Evolutionary conservation across 2,113 vertebrate species (phyloP), one percentile per base, ranked within the genome.

Genomic region (Accipiter cooperii): DNA sequence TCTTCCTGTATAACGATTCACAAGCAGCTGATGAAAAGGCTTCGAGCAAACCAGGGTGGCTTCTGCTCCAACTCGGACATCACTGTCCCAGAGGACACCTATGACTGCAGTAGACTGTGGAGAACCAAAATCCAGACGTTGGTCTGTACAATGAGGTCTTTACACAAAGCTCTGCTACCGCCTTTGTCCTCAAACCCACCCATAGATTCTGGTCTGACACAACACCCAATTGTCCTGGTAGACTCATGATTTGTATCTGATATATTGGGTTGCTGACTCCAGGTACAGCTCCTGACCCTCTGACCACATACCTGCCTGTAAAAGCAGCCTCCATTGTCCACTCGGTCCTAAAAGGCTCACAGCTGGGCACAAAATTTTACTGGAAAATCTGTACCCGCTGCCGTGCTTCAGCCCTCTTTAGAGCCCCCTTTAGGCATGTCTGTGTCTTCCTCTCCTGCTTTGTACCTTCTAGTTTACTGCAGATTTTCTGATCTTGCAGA

Each of bases 361-460:
- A 82, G 12, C 2, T 49, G n/a, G 17, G 17, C 22, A 70, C 46
- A 60, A 84, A 78, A 38, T 10, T 60, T 73, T 68, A 12, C 40
- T 57, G 69, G 28, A 49, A 77, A 87, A n/a, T 57, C 64, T 57
- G 38, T 54, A 16, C 8, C 6, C 4, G 3, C 13, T 82, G 55
- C 57, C 5, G 0, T 60, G 31, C 2, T 55, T 82, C 5, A 6
- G 6, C 7, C 14, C 6, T 61, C 11, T 65, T 49, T 44, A n/a
- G 29, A 69, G 6, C 4, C 42, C 47, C 12, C 26, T 68, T 64
- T 26, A n/a, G 34, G 7, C 18, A 33, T 7, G 6, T 14, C 58
- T 25, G 3, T 26, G 9, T 44, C 46, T 75, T 84, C 42, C 38
- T 51, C 61, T 73, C 66, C 54, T 42, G 26, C 52, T 79, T 65